phyloP scores from a whole-genome alignment of 1,140 invertebrate species.

The Oryctes rhinoceros region DNA sequence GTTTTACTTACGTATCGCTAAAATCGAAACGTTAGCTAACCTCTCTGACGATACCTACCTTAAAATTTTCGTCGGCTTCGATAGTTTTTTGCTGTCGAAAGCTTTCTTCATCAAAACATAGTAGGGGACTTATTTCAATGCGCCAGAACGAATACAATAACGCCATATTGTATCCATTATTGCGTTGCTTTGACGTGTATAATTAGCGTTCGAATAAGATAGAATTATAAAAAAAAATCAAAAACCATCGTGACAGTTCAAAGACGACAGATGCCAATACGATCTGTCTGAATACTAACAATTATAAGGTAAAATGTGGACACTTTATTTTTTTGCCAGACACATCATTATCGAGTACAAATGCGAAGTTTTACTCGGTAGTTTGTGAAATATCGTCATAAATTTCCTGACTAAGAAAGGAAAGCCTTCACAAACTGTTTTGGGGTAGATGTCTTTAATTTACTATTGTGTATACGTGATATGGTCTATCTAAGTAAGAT shows the following conservation, averaged over 20 bases:
- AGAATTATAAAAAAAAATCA: slow-evolving; percentile 25
- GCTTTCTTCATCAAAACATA: slow-evolving; percentile 41
- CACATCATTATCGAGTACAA: too few species aligned
- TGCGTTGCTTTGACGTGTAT: background rate
- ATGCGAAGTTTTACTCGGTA: too few species aligned
- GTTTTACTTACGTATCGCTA: too few species aligned
- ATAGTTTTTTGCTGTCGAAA: slow-evolving; percentile 36
- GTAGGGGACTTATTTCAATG: background rate
- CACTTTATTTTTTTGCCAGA: too few species aligned
- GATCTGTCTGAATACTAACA: background rate
- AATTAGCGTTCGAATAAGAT: slow-evolving; percentile 19
- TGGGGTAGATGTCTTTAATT: too few species aligned
- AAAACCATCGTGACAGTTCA: slow-evolving; percentile 9
- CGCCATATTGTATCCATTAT: background rate
- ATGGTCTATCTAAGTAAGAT: too few species aligned
- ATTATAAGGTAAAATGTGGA: too few species aligned
- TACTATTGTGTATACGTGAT: too few species aligned
- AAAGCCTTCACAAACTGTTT: too few species aligned
- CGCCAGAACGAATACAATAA: background rate
- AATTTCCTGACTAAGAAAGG: too few species aligned
- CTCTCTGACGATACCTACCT: slow-evolving; percentile 24
- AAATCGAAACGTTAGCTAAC: background rate
- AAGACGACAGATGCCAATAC: background rate
- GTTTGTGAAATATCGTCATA: too few species aligned
- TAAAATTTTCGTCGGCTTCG: slow-evolving; percentile 32